phyloP scores from a whole-genome alignment of 2,113 vertebrate genomes.

The Apodemus sylvaticus region DNA sequence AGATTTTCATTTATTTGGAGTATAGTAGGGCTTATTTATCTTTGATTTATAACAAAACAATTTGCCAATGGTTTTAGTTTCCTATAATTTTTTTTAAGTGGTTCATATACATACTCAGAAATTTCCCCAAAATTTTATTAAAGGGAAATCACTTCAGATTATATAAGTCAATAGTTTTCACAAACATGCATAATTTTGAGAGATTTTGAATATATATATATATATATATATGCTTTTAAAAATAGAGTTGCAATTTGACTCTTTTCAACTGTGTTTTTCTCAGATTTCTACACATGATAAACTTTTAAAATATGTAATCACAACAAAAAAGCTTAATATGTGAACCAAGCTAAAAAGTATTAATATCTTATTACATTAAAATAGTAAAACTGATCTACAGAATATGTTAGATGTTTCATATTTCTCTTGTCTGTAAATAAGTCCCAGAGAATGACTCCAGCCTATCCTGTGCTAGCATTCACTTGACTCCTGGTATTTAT shows the following conservation, averaged over 20 bases:
- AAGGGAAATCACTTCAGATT: background rate
- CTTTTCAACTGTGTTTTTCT: conserved; percentile 5
- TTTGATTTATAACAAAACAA: background rate
- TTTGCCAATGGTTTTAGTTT: background rate
- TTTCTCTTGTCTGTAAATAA: conserved; percentile 35
- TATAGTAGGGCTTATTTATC: background rate
- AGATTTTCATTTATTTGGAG: background rate
- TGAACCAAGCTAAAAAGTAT: background rate
- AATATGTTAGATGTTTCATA: background rate
- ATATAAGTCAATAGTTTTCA: background rate
- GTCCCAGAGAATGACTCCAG: too few species aligned
- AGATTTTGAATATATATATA: background rate
- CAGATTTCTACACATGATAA: background rate
- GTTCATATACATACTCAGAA: background rate
- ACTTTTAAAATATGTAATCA: background rate
- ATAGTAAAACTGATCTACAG: background rate
- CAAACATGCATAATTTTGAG: background rate
- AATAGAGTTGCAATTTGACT: conserved; percentile 17
- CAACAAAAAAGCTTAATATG: background rate
- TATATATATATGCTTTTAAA: background rate
- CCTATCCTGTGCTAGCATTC: background rate
- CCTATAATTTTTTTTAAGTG: background rate
- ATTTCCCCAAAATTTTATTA: background rate
- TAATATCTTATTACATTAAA: background rate
- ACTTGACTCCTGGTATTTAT: background rate